Base-by-base conservation (phyloP, 92 coral and sea anemone species). In the Porites cylindrica region DNA sequence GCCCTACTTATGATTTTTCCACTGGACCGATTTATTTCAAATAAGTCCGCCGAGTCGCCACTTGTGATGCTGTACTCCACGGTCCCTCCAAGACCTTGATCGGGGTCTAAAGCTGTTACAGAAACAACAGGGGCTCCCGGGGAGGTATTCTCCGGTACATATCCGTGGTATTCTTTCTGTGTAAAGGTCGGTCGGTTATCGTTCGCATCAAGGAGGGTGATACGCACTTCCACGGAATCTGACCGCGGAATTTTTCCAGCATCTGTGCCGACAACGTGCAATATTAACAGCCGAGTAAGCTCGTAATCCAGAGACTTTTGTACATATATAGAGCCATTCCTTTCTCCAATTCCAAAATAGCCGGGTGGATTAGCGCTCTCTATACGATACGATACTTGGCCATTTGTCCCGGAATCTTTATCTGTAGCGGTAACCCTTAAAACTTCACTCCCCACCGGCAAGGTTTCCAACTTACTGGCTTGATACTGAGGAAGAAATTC, bases 141-240 rank as follows among this genome's bases (percentile, higher is more conserved):
- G 51, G 90, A 84, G 13, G 96, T 83, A 88, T 95, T 95, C 88
- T 97, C 99, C 19, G 95, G 72, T 56, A 95, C 24, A 43, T 84
- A 64, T 8, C 93, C 94, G 18, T 91, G 53, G 82, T 95, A 97
- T 65, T 69, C 76, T n/a, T 72, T 67, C 8, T 88, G 77, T 17
- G 82, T 85, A 80, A 97, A 97, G 60, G 86, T 96, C 12, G 99
- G 99, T 29, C 75, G 93, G 87, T 97, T 97, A 73, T 97, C 99
- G 72, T 97, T 97, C 72, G 82, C 88, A 72, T 97, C 98, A 23
- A 78, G 14, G 14, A 97, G 76, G 3, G 94, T 80, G 32, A 97
- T 88, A 63, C 88, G 87, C 21, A 96, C 99, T 18, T 91, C 91
- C 20, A 91, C 95, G 12, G 76, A 83, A 75, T 79, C 86, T 38